Base-by-base conservation (phyloP, 2,888 invertebrate genomes). In the Drosophila rubida region DNA sequence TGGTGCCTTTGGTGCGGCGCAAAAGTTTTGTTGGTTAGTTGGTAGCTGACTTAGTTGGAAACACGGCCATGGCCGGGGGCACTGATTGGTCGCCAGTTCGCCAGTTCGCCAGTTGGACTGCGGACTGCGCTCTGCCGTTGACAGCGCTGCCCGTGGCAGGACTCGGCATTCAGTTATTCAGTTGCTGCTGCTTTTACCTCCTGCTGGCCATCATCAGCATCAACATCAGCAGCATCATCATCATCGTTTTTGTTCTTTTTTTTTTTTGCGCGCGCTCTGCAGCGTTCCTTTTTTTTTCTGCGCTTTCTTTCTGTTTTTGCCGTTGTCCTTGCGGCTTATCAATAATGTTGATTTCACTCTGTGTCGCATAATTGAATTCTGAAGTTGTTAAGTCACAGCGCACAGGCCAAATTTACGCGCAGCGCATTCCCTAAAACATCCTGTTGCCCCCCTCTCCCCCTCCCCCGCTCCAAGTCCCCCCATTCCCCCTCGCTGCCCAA, bases 261-360 rank as follows among this genome's bases (percentile, higher is more conserved):
- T 49, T 22, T 30, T 39, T 30, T 11, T 53, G 39, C n/a, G n/a
- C n/a, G n/a, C n/a, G 55, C 22, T 19, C 23, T 11, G n/a, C 51
- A n/a, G n/a, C 30, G 61, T 39, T 50, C 14, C 4, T 13, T 30
- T 5, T 54, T 42, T 41, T 54, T 53, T 50, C 60, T 41, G 25
- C 27, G 8, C 27, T 37, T 27, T 41, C 53, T 50, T 46, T 39
- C 48, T 58, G 50, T 53, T 64, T 57, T 50, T 68, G 63, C 51
- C 83, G 88, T 79, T 88, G 87, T 87, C 88, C 83, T 89, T 87
- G 89, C 87, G 86, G 89, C 89, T 87, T 87, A 87, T 87, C 86
- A 85, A 88, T 87, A 88, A 87, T 87, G 89, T 88, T 88, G 88
- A 80, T 85, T 85, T 84, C 80, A 75, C 88, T 88, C 83, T 82